A percentile compares a stretch with the other conserved stretches of the same genome.
These are phyloP conservation scores for Bettongia penicillata DNA, from an alignment of 2,113 vertebrate species.

Conservation along the genomic window DNA sequence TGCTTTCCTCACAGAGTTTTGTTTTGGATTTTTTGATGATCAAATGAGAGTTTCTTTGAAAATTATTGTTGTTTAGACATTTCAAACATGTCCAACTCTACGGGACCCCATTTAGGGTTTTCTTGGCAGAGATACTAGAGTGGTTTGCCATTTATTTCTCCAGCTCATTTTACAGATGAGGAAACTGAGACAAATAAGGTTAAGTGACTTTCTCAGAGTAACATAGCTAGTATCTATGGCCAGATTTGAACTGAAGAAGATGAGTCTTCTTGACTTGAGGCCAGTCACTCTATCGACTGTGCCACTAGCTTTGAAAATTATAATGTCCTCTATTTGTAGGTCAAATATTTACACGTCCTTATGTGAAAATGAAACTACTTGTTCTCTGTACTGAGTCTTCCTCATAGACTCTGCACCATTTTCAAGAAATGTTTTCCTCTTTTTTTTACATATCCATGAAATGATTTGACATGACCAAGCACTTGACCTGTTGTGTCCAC, in stretches of 20 bases:
- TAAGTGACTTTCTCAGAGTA: not conserved
- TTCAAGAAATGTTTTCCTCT: not conserved
- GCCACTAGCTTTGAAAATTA: not conserved
- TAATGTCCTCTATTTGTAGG: not conserved
- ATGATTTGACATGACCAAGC: not conserved
- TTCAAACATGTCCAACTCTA: not conserved
- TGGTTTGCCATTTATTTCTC: not conserved
- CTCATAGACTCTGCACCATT: not conserved
- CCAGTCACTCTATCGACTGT: not conserved
- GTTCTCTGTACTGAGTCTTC: not conserved
- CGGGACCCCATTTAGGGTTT: not conserved
- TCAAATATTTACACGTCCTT: not conserved
- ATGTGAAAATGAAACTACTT: not conserved
- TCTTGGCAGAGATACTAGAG: not conserved
- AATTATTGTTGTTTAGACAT: not conserved
- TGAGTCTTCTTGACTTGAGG: not conserved
- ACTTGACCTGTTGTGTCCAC: not conserved
- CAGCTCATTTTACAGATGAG: not conserved
- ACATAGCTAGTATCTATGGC: accelerated
- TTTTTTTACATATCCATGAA: not conserved
- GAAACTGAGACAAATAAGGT: not conserved
- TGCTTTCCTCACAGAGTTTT: not conserved
- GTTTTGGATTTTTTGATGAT: no score
- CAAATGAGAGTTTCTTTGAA: not conserved
- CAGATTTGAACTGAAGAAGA: not conserved